Evolutionary conservation across 1,140 invertebrate genomes (phyloP), one percentile per base, ranked within the genome.

Genomic region (Camponotus floridanus): DNA sequence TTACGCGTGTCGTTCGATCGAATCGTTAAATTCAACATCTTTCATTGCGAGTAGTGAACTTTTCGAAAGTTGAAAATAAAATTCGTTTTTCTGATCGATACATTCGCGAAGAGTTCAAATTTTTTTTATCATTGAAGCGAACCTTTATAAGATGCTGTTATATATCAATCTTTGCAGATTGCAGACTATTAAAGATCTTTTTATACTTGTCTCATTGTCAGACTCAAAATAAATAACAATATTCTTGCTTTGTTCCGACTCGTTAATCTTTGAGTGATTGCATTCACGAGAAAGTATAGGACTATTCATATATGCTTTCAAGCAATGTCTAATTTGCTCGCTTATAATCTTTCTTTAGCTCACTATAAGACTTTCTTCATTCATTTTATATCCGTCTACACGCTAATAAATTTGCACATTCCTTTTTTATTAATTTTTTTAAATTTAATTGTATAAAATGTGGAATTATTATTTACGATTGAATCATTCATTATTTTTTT

Each of bases 251-350:
- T 73, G 61, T 74, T 48, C 31, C 26, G 55, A 45, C 79, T 74
- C 42, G 55, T 74, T 83, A 62, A 74, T 74, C 55, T 61, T 33
- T 73, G 1, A 26, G 26, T 26, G 39, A 81, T 81, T 81, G 67
- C 55, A 18, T 42, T 74, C 68, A 61, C 36, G 31, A 83, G 55
- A 83, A 83, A 62, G 79, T 59, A 39, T 39, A 51, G 45, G 42
- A 42, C 11, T 8, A 4, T 26, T 62, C 21, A n/a, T 51, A 74
- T 64, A 31, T 26, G 18, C 68, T 81, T 74, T 83, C 36, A 83
- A 42, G 39, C 33, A 26, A 68, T 21, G 15, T 15, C n/a, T 74
- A 62, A 83, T 74, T 74, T 26, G 39, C 8, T 73, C 39, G n/a
- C 62, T 83, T 74, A 48, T 26, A 18, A 59, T 73, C 26, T 18